phyloP scores from a whole-genome alignment of 2,113 vertebrate genomes.

The Lasiurus borealis region DNA sequence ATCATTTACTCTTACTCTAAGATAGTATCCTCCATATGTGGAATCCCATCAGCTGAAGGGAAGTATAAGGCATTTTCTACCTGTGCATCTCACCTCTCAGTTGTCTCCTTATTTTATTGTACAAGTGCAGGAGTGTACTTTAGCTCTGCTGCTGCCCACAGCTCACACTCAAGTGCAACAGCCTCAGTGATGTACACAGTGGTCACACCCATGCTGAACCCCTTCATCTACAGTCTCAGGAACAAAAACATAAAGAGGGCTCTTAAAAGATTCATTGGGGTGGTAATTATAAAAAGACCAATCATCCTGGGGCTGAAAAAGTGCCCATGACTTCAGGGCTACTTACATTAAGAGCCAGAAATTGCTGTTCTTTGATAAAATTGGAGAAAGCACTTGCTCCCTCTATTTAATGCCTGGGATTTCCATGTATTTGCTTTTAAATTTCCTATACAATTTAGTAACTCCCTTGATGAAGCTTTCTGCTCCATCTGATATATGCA shows the following conservation, averaged over 20 bases:
- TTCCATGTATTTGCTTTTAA: neutral
- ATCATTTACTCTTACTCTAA: constrained; percentile 46
- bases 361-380: neutral
- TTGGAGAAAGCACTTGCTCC: neutral
- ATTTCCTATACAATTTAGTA: neutral
- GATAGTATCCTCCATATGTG: neutral
- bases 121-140: neutral
- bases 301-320: neutral
- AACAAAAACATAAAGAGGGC: constrained; percentile 50
- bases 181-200: neutral
- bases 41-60: neutral
- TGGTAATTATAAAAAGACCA: neutral
- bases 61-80: constrained; percentile 46
- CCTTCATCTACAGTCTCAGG: constrained; percentile 16
- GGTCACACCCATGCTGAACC: constrained; percentile 48
- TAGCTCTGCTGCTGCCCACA: neutral
- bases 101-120: constrained; percentile 37
- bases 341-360: neutral
- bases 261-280: neutral
- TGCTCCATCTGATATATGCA: neutral
- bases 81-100: neutral
- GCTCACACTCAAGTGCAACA: neutral
- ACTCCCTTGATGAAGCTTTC: neutral
- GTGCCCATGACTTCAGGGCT: neutral
- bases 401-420: neutral